Conservation (phyloP, 2,888 invertebrate species). For the Phorcus lineatus region DNA sequence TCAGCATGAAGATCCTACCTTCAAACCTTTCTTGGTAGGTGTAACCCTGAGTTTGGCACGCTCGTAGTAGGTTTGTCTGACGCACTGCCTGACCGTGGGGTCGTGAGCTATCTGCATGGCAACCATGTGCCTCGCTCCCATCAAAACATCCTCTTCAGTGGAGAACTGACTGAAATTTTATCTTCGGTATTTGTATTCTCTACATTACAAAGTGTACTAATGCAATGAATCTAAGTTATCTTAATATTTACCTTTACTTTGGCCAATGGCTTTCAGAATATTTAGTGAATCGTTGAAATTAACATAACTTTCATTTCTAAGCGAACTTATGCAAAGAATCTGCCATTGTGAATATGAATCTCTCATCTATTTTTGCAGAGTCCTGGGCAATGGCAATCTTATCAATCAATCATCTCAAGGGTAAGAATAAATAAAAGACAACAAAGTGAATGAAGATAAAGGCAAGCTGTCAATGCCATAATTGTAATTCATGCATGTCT, state of each 20-base stretch:
- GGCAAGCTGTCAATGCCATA: too few relatives aligned
- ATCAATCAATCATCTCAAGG: too few relatives aligned
- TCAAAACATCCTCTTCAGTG: conserved; percentile 87
- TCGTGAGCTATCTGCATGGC: conserved; percentile 94
- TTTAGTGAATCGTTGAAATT: neutral
- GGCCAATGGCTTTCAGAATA: too few relatives aligned
- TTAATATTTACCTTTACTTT: too few relatives aligned
- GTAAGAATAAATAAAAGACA: too few relatives aligned
- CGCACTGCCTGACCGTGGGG: conserved; percentile 89
- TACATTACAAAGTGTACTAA: neutral
- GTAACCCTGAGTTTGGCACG: conserved; percentile 87
- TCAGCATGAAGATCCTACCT: conserved; percentile 74
- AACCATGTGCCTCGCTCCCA: conserved; percentile 94
- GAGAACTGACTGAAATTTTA: conserved; percentile 79
- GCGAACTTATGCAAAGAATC: too few relatives aligned
- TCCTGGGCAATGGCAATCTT: too few relatives aligned
- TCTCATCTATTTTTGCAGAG: too few relatives aligned
- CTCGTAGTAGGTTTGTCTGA: conserved; percentile 89
- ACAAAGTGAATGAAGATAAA: too few relatives aligned
- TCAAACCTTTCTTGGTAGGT: conserved; percentile 93
- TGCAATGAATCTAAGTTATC: too few relatives aligned
- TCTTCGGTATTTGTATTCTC: neutral
- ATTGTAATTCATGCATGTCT: too few relatives aligned
- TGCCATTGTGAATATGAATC: too few relatives aligned
- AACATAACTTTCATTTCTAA: neutral